Percentiles rank a stretch among this genome's conserved stretches.
Evolutionary conservation across 37 sponge, comb jelly and placozoan species (phyloP).

Genomic region (Hexactinellida sp.): DNA sequence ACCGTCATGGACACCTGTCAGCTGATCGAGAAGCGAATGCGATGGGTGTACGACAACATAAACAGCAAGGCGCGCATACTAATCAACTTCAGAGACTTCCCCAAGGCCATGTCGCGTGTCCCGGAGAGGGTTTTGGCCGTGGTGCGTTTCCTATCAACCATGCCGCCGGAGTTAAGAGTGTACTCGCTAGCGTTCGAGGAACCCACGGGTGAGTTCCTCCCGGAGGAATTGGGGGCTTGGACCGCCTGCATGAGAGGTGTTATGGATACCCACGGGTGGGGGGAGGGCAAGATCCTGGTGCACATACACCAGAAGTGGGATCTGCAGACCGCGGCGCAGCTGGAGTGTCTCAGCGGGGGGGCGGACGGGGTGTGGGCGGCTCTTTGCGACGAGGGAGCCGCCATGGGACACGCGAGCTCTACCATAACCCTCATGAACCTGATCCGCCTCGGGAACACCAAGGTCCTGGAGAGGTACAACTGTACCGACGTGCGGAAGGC

Average conservation of each 20-base stretch:
- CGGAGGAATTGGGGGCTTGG: slow-evolving; percentile 64
- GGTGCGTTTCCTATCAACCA: slow-evolving; percentile 32
- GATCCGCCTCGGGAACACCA: slow-evolving; percentile 57
- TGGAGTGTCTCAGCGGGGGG: slow-evolving; percentile 56
- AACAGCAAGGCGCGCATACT: slow-evolving; percentile 25
- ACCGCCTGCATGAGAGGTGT: slow-evolving; percentile 36
- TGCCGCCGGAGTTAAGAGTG: slow-evolving; percentile 34
- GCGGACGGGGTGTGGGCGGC: slow-evolving; percentile 79
- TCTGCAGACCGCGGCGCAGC: slow-evolving; percentile 38
- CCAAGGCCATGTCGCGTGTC: slow-evolving; percentile 32
- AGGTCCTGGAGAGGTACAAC: slow-evolving; percentile 48
- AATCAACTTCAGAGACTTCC: slow-evolving; percentile 64
- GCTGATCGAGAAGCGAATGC: slow-evolving; percentile 36
- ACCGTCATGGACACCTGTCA: slow-evolving; percentile 40
- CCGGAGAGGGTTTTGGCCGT: slow-evolving; percentile 46
- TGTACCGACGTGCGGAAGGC: slow-evolving; percentile 50
- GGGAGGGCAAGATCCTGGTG: slow-evolving; percentile 36
- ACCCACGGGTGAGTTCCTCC: slow-evolving; percentile 51
- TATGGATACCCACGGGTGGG: slow-evolving; percentile 61
- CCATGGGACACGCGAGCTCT: slow-evolving; percentile 71
- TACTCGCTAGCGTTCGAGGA: slow-evolving; percentile 61
- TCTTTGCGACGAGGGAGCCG: slow-evolving; percentile 75
- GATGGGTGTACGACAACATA: slow-evolving; percentile 33
- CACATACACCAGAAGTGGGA: slow-evolving; percentile 80
- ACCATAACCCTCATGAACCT: slow-evolving; percentile 64